Base-by-base conservation (phyloP, 92 coral and sea anemone genomes). In the Ricordea florida region DNA sequence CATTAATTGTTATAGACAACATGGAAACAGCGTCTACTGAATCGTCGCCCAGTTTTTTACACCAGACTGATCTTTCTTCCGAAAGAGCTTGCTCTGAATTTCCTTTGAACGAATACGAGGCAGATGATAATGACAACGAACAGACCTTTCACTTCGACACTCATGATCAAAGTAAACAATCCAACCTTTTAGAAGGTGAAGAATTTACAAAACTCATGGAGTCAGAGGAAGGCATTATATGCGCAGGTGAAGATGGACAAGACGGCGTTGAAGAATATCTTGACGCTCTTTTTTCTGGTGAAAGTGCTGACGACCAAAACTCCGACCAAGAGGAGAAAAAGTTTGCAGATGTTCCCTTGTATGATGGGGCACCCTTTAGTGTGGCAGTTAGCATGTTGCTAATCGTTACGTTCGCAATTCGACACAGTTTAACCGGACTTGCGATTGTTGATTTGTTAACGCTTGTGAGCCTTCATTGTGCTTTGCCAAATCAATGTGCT, bases 311-410 rank as follows among this genome's bases (percentile, higher is more conserved):
- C 57, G 45, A 21, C 29, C 17, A 25, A 26, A 41, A 56, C 79
- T 21, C 48, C 3, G 59, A 59, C 20, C 55, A 13, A 30, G 50
- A 58, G 26, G 49, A 49, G 56, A 69, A 57, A 15, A 38, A 8
- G 38, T 55, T 20, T 33, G 66, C 52, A 62, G 80, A 74, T 81
- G 30, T 66, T 22, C 90, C 90, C 18, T 49, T 89, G 53, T 89
- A 79, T 51, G 3, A 48, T 69, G 91, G 86, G 2, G 96, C 88
- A 69, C 81, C 80, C 33, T 69, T 85, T 25, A 62, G 61, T 66
- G 82, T 85, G 44, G 87, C 79, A 49, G 88, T 85, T 40, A 89
- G 91, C 60, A 85, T 89, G 96, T 40, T 89, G 8, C 82, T 89
- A 5, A 89, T 85, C 15, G 59, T 89, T 26, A 85, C 94, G 0